Evolutionary conservation across 2,797 vertebrate genomes (phyloP).

Genomic region (Enteromius argenteus): DNA sequence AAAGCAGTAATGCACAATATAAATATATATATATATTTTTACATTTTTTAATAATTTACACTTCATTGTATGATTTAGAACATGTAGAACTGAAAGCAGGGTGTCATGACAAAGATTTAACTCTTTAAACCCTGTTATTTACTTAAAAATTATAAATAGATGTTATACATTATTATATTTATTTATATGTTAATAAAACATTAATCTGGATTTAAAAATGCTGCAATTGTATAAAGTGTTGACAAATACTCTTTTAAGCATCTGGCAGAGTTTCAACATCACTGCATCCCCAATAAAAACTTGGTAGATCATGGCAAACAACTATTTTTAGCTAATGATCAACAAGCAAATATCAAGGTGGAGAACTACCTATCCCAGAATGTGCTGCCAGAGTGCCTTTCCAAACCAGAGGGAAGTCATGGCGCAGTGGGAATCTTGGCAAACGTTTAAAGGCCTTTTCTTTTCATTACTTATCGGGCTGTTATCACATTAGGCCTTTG

Average conservation of each 20-base stretch:
- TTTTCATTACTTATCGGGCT: conserved; percentile 57
- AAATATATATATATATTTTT: too few species aligned
- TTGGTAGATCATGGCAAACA: background rate
- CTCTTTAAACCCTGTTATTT: too few species aligned
- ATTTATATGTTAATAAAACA: background rate
- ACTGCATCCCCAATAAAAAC: background rate
- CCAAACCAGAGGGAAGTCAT: conserved; percentile 41
- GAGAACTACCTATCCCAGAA: conserved; percentile 24
- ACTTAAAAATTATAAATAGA: background rate
- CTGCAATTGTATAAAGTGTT: background rate
- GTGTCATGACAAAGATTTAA: too few species aligned
- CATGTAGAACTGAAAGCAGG: too few species aligned
- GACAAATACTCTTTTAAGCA: background rate
- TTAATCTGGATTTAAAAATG: background rate
- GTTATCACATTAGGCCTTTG: conserved; percentile 56
- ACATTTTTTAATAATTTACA: too few species aligned
- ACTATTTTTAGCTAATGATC: conserved; percentile 5
- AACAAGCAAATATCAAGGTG: conserved; percentile 27
- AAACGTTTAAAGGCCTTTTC: conserved; percentile 59
- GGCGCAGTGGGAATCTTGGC: conserved; percentile 42
- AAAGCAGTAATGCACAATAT: background rate
- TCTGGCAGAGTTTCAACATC: background rate
- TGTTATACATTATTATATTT: background rate
- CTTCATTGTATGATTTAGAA: too few species aligned
- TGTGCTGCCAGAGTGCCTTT: conserved; percentile 40